These are phyloP conservation scores for Sphaeridia pumilis DNA, from an alignment of 2,888 invertebrate species.

Conservation along the genomic window DNA sequence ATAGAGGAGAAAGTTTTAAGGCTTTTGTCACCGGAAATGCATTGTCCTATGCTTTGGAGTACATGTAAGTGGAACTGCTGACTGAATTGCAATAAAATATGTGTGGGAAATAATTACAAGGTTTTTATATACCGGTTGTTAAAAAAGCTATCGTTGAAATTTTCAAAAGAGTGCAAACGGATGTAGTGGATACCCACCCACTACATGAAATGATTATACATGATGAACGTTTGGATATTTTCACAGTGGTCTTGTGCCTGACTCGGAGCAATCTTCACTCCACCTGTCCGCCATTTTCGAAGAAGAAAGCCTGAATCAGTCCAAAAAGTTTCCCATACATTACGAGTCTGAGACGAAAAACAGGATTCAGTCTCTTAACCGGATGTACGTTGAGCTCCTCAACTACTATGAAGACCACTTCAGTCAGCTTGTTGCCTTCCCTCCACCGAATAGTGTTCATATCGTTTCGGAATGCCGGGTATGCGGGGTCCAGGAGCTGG, in stretches of 20 bases:
- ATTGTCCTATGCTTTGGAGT: conserved; percentile 32
- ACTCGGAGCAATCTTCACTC: conserved; percentile 35
- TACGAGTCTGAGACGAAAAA: conserved; percentile 34
- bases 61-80: conserved; percentile 27
- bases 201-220: no score
- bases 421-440: conserved; percentile 32
- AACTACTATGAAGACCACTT: conserved; percentile 34
- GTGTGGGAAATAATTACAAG: not conserved
- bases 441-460: conserved; percentile 34
- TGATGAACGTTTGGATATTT: conserved; percentile 2
- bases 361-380: conserved; percentile 31
- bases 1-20: conserved; percentile 31
- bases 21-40: conserved; percentile 34
- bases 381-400: conserved; percentile 31
- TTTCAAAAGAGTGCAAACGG: not conserved
- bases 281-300: conserved; percentile 36
- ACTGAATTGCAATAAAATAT: not conserved
- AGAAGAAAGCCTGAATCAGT: conserved; percentile 29
- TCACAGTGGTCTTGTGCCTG: conserved; percentile 30
- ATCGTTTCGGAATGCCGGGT: conserved; percentile 31
- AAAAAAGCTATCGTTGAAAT: not conserved
- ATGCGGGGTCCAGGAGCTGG: conserved; percentile 33
- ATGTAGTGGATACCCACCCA: not conserved
- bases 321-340: conserved; percentile 30
- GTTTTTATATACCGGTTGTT: not conserved